Conservation (phyloP, 2,888 invertebrate genomes). For the Machimus atricapillus region DNA sequence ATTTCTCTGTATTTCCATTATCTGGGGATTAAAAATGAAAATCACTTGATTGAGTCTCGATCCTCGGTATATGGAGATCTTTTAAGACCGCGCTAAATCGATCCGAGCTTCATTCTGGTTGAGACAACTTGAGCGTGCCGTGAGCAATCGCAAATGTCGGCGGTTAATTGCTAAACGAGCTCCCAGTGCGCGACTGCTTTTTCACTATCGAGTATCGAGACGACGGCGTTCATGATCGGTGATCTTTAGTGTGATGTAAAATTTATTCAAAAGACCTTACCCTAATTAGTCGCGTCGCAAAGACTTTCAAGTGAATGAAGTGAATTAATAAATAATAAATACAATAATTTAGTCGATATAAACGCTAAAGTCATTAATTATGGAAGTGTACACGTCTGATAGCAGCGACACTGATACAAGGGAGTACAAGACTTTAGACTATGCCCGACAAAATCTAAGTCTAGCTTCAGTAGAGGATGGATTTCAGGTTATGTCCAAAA, state of each 20-base stretch:
- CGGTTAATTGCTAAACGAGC: not conserved
- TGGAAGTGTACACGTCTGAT: conserved; percentile 85
- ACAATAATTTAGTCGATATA: not conserved
- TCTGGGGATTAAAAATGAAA: not conserved
- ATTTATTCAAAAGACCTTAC: not conserved
- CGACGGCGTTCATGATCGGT: not conserved
- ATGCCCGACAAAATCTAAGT: conserved; percentile 67
- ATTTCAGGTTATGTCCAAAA: conserved; percentile 49
- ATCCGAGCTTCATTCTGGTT: not conserved
- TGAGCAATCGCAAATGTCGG: not conserved
- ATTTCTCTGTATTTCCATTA: conserved; percentile 4
- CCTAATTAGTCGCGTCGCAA: not conserved
- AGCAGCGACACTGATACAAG: conserved; percentile 81
- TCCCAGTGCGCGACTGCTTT: not conserved
- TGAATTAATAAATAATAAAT: not conserved
- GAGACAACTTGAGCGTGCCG: not conserved
- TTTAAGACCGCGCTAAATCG: not conserved
- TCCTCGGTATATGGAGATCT: not conserved
- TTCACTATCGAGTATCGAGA: not conserved
- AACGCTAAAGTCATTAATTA: conserved; percentile 53
- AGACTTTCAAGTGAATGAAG: not conserved
- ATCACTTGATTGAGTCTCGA: not conserved
- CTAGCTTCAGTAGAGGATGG: conserved; percentile 69
- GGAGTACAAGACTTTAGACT: conserved; percentile 75
- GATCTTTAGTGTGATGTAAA: not conserved